Evolutionary conservation across 2,888 invertebrate species (phyloP), one percentile per base, ranked within the genome.

Genomic region (Lasioglossum calceatum): DNA sequence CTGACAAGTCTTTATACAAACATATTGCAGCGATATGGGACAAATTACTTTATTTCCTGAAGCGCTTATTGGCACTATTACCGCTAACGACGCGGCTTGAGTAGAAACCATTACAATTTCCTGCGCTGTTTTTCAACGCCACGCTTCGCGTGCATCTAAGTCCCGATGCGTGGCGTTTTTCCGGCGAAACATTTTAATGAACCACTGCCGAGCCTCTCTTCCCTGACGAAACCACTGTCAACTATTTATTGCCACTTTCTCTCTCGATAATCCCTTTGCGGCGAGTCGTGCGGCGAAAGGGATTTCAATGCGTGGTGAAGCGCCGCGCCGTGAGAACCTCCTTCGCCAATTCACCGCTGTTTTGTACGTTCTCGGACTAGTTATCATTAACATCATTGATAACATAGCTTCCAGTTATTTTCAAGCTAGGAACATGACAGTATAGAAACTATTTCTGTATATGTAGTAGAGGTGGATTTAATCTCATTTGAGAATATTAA

Each of bases 91-190:
- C 71, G 70, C 39, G 32, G 36, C 50, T 76, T 10, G 23, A 83
- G 75, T 85, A 83, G 75, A 74, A 85, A 79, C 74, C 83, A 83
- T 85, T 85, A 79, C 78, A 85, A 82, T 85, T 83, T 85, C 85
- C 84, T 84, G 80, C 78, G 76, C 50, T 79, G 79, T 84, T 84
- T 72, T 78, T 84, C 81, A 79, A 71, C 75, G 61, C 42, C 77
- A 71, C n/a, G 61, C 73, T 36, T 47, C 7, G 42, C 64, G 73
- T 47, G 58, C 50, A 47, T 39, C 39, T 16, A 74, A 77, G 47
- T 36, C 32, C 27, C 44, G 61, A 71, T 58, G 50, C 73, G 27
- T 27, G 70, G 50, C 47, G 77, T 81, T 81, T 75, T 77, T 77
- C 77, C 71, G 75, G 19, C 70, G 71, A 75, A 74, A 81, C 67